Evolutionary conservation across 2,888 invertebrate species (phyloP).

Genomic region (Caenorhabditis zanzibari): DNA sequence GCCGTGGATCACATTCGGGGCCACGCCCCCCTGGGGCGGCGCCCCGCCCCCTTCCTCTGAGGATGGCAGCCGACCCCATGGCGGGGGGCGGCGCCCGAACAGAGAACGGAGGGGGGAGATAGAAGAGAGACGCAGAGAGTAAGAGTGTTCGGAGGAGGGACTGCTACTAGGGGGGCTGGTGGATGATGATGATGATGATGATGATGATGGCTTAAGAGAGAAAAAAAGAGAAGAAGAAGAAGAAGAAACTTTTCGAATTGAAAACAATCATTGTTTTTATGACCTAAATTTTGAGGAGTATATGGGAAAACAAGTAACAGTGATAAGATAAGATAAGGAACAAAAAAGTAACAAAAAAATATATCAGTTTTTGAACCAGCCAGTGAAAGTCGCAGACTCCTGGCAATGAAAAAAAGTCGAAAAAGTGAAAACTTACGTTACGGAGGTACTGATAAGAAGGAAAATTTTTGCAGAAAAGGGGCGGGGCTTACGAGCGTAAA

Average conservation of each 20-base stretch:
- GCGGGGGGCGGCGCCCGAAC: conserved; percentile 23
- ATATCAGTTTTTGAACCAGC: neutral
- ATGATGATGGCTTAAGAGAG: neutral
- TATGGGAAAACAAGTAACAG: neutral
- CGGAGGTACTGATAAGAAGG: no score
- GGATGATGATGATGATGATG: neutral
- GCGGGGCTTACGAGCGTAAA: no score
- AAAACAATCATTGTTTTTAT: neutral
- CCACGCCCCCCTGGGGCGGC: neutral
- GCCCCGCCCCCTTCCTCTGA: conserved; percentile 5
- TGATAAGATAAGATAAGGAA: conserved; percentile 1
- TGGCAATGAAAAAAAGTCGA: no score
- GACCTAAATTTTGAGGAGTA: neutral
- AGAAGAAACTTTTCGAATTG: neutral
- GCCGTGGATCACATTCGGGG: neutral
- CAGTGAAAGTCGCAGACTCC: no score
- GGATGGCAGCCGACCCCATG: conserved; percentile 13
- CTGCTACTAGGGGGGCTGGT: neutral
- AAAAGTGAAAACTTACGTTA: no score
- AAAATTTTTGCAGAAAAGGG: no score
- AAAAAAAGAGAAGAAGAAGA: neutral
- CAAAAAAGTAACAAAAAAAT: neutral
- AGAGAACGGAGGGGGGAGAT: neutral
- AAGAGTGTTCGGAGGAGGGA: conserved; percentile 8
- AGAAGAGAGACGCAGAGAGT: conserved; percentile 15